phyloP scores from a whole-genome alignment of 2,888 invertebrate genomes.

The Eupithecia abbreviata region DNA sequence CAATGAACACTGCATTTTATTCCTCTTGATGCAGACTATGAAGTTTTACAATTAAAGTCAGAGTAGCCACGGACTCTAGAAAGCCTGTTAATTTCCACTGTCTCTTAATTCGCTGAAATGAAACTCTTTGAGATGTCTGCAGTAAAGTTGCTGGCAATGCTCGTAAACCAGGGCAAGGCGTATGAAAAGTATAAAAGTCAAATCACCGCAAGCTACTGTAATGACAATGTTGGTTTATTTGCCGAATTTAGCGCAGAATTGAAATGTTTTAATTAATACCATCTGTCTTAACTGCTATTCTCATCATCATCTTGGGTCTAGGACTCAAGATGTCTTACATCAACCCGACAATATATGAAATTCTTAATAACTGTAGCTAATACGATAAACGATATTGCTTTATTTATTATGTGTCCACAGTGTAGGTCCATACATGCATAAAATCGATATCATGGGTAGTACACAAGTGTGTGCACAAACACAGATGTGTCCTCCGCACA shows the following conservation, averaged over 20 bases:
- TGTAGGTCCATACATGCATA: neutral
- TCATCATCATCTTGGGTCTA: neutral
- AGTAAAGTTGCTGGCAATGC: constrained; percentile 49
- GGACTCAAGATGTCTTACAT: neutral
- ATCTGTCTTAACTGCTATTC: neutral
- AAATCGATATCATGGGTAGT: too few relatives aligned
- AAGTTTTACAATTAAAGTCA: constrained; percentile 14
- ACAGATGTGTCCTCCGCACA: too few relatives aligned
- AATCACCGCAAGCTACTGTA: constrained; percentile 47
- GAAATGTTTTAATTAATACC: constrained; percentile 1
- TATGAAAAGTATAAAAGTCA: constrained; percentile 65
- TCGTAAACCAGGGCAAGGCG: constrained; percentile 56
- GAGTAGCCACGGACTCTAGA: constrained; percentile 22
- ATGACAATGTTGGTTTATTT: constrained; percentile 36
- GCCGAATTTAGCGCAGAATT: neutral
- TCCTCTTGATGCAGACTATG: neutral
- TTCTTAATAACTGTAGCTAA: neutral
- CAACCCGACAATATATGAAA: neutral
- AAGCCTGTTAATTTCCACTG: constrained; percentile 48
- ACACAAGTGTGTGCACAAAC: too few relatives aligned
- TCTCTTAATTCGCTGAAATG: constrained; percentile 55
- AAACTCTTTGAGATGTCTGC: constrained; percentile 51
- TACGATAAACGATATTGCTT: neutral
- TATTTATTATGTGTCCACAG: neutral
- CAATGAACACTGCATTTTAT: neutral